Base-by-base conservation (phyloP, 2,113 vertebrate genomes). In the Pantherophis guttatus region DNA sequence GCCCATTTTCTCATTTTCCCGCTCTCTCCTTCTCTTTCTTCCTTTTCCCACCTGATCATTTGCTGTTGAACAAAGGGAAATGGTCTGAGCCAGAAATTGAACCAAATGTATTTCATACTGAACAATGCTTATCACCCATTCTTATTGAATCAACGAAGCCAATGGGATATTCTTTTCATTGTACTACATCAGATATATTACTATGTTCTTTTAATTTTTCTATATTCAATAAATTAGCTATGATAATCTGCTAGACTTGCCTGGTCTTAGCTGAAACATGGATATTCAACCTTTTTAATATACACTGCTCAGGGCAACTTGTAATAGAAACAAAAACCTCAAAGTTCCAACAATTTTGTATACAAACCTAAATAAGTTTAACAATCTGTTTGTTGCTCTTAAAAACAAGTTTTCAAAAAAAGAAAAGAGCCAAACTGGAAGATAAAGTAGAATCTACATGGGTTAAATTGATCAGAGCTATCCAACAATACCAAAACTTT, bases 131-230 rank as follows among this genome's bases (percentile, higher is more conserved):
- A 15, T n/a, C 29, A 70, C 29, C 5, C 65, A n/a, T n/a, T 29
- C 29, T 70, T 70, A 52, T 48, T 90, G 50, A 1, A 90, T 29
- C 19, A 26, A 50, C n/a, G 13, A 52, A 50, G 48, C 50, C 24
- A 44, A 62, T 13, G 12, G 7, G 23, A 44, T 39, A 59, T 81
- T 26, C 1, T 59, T 93, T 95, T 23, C 58, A 59, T 86, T 91
- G 55, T n/a, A 87, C 8, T 62, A 70, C 81, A 54, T 87, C 48
- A 91, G 88, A 91, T 87, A 95, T 91, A 1, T 86, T 53, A 53
- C 9, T 11, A 39, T 13, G 2, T 91, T 21, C 10, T 21, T 12
- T 81, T 53, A 24, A 39, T 81, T 59, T 52, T 85, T 55, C 53
- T 91, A 21, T 12, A 85, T 26, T 24, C 10, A 55, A 52, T 85